Percentiles rank a stretch among this genome's conserved stretches.
Conservation (phyloP, 2,888 invertebrate genomes). For the Andrena camellia region DNA sequence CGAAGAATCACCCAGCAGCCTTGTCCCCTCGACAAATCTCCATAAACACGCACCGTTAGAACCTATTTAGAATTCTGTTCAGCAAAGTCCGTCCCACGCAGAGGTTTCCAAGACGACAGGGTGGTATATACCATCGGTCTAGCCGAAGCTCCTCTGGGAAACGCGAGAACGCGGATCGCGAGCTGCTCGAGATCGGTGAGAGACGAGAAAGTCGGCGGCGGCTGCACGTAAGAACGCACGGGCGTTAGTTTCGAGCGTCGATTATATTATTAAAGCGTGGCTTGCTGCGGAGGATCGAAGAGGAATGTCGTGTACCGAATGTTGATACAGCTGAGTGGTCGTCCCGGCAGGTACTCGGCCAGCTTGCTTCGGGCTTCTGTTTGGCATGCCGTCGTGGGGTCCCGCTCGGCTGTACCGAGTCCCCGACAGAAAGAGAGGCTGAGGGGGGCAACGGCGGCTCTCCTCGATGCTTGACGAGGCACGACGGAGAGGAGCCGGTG, state of each 20-base stretch:
- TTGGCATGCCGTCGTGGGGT: slow-evolving; percentile 81
- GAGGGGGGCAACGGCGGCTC: slow-evolving; percentile 25
- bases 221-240: not conserved
- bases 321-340: slow-evolving; percentile 85
- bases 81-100: not conserved
- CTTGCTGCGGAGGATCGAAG: slow-evolving; percentile 78
- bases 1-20: too few relatives aligned
- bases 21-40: not conserved
- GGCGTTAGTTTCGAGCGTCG: slow-evolving; percentile 67
- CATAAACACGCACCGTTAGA: not conserved
- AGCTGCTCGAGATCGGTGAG: too few relatives aligned
- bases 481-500: slow-evolving; percentile 40
- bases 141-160: not conserved
- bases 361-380: slow-evolving; percentile 82
- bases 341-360: slow-evolving; percentile 80
- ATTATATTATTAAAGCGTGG: slow-evolving; percentile 78
- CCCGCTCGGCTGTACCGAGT: slow-evolving; percentile 44
- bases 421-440: slow-evolving; percentile 32
- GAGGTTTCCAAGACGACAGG: not conserved
- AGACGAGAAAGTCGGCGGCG: not conserved
- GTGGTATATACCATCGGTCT: not conserved
- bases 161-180: slow-evolving; percentile 2
- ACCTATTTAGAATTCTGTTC: not conserved
- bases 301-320: slow-evolving; percentile 85
- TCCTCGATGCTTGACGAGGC: slow-evolving; percentile 59